These are phyloP conservation scores for Orthosia incerta DNA, from an alignment of 2,888 invertebrate genomes.

Conservation along the genomic window DNA sequence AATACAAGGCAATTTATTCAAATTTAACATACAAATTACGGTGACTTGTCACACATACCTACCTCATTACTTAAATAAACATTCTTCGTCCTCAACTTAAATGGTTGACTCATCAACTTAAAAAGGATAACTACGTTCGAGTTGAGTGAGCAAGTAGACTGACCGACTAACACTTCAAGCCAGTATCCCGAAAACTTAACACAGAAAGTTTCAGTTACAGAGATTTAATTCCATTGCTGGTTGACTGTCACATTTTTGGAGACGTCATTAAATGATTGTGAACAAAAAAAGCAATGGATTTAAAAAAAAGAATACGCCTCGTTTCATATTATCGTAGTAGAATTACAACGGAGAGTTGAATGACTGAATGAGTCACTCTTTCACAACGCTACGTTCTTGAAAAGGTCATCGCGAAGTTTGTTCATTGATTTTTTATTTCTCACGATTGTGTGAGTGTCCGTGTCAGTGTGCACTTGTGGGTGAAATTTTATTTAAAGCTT, in stretches of 20 bases:
- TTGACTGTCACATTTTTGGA: background rate
- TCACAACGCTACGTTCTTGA: conserved; percentile 82
- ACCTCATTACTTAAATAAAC: conserved; percentile 72
- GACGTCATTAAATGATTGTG: conserved; percentile 16
- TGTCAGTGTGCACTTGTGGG: conserved; percentile 61
- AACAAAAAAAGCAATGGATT: conserved; percentile 70
- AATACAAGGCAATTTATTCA: conserved; percentile 44
- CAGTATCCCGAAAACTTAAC: conserved; percentile 24
- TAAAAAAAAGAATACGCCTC: conserved; percentile 33
- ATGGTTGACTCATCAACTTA: conserved; percentile 81
- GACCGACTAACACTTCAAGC: conserved; percentile 76
- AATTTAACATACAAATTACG: conserved; percentile 51
- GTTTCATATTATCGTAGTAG: conserved; percentile 44
- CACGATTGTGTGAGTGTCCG: conserved; percentile 60
- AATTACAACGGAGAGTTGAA: conserved; percentile 76
- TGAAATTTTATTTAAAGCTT: conserved; percentile 69
- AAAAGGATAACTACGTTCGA: conserved; percentile 80
- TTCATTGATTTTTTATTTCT: conserved; percentile 74
- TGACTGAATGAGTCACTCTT: conserved; percentile 85
- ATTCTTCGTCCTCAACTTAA: conserved; percentile 66
- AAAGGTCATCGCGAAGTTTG: conserved; percentile 81
- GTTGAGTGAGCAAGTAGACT: conserved; percentile 76
- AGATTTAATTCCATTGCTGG: conserved; percentile 45
- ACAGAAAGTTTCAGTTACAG: background rate
- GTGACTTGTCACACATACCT: conserved; percentile 65